Percentiles rank a stretch among this genome's conserved stretches.
phyloP scores from a whole-genome alignment of 1,140 invertebrate genomes.

The Phenacoccus solenopsis region DNA sequence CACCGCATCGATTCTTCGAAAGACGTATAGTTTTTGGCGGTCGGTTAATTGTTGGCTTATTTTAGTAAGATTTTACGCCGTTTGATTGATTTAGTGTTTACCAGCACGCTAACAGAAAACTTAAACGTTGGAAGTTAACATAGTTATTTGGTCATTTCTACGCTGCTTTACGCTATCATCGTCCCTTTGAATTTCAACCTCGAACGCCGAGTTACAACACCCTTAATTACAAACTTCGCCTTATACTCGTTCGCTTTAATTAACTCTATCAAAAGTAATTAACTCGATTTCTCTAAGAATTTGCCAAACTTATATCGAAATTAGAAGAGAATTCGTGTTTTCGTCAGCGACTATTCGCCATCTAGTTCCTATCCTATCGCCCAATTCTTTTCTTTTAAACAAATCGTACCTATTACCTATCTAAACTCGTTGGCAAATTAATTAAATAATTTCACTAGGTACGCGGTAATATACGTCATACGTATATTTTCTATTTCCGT shows the following conservation, averaged over 20 bases:
- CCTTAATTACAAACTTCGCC: not conserved
- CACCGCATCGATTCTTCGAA: no score
- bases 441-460: no score
- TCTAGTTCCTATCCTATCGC: not conserved
- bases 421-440: no score
- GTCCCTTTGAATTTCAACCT: not conserved
- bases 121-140: not conserved
- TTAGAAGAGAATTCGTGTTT: not conserved
- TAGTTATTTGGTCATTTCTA: not conserved
- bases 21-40: no score
- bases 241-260: not conserved
- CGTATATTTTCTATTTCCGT: no score
- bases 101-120: not conserved
- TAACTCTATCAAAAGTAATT: conserved; percentile 3
- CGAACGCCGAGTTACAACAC: not conserved
- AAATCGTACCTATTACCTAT: no score
- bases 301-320: not conserved
- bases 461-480: no score
- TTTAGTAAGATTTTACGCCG: not conserved
- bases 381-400: not conserved
- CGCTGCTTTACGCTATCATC: not conserved
- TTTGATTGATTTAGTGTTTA: not conserved
- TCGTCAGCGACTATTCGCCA: not conserved
- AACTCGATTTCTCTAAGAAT: not conserved
- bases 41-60: no score